Base-by-base conservation (phyloP, 2,888 invertebrate species). In the Lepidochrysops patricia region DNA sequence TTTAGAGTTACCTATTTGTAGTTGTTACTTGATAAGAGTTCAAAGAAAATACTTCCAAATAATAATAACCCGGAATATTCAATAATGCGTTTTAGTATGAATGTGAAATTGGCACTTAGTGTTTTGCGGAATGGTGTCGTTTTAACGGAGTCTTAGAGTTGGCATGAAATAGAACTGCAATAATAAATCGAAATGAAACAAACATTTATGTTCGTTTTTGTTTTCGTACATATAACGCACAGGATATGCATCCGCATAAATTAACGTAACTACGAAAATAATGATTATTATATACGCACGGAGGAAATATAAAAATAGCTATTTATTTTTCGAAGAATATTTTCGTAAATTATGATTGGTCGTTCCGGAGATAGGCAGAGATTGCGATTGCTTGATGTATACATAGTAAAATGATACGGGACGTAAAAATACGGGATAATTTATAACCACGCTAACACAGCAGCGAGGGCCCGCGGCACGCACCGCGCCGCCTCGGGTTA, bases 371-470 rank as follows among this genome's bases (percentile, higher is more conserved):
- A 78, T 76, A 75, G 74, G 77, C 75, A 67, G 77, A 78, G 80
- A 79, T 79, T 76, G 76, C 74, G 76, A 79, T 74, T 72, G 75
- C 72, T 72, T 83, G 81, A 84, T 84, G 80, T 85, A 84, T 84
- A 74, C 77, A 75, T 75, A 80, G 81, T 82, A 72, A 80, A 86
- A 85, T 85, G 81, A 82, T 79, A 80, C 74, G 76, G 75, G 80
- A 85, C 80, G 80, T 79, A 74, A 74, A 80, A 78, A 79, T 79
- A 79, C 79, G 76, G 80, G 77, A 84, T 84, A 82, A 86, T 87
- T 87, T 85, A 87, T 85, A 79, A 83, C 78, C 69, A 66, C 71
- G 80, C 77, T 74, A 83, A 80, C 80, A 74, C 76, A 75, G 76
- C 72, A 77, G 77, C 79, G 76, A 71, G 69, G 70, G 73, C 69